Conservation (phyloP, 2,113 vertebrate genomes). For the Abramis brama region DNA sequence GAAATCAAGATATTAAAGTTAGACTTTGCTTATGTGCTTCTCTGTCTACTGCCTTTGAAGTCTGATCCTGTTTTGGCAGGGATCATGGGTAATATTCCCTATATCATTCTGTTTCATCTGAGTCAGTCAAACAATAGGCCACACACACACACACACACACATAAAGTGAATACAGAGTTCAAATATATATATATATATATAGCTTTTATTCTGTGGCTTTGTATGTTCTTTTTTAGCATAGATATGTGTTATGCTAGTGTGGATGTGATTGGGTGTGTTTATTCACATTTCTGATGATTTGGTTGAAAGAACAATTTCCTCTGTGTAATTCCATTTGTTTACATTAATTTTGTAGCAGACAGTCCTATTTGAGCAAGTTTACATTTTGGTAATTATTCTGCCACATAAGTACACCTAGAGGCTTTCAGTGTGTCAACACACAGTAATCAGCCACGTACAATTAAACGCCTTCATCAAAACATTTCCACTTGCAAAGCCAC, state of each 20-base stretch:
- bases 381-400: slow-evolving; percentile 26
- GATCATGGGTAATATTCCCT: neutral
- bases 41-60: slow-evolving; percentile 8
- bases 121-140: neutral
- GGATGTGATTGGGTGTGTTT: neutral
- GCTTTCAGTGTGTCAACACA: neutral
- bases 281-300: slow-evolving; percentile 3
- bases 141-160: too few species aligned
- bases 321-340: slow-evolving; percentile 13
- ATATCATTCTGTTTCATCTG: neutral
- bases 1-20: slow-evolving; percentile 9
- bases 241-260: neutral
- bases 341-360: neutral
- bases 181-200: neutral
- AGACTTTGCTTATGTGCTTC: neutral
- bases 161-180: too few species aligned
- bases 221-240: neutral
- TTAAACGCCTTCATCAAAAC: slow-evolving; percentile 42
- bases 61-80: slow-evolving; percentile 13
- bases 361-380: slow-evolving; percentile 15
- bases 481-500: neutral
- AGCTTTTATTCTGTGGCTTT: neutral
- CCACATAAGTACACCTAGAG: neutral
- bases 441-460: slow-evolving; percentile 20
- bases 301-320: slow-evolving; percentile 1